Evolutionary conservation across 2,113 vertebrate species (phyloP).

Genomic region (Dasyurus viverrinus): DNA sequence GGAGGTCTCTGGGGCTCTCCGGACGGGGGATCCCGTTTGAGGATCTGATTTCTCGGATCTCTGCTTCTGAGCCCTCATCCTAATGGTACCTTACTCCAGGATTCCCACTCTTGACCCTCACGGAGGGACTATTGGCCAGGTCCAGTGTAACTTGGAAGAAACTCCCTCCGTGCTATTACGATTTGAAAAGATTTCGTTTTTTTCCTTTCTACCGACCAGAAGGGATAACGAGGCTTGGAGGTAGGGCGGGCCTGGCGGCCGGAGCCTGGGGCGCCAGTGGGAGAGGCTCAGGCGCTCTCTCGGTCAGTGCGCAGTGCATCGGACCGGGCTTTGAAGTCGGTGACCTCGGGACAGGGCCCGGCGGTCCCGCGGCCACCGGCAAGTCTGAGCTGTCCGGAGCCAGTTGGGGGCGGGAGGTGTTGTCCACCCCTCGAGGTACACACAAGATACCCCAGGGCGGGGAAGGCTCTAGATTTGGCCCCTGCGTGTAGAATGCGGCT

Average conservation of each 20-base stretch:
- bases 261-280: background rate
- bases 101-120: background rate
- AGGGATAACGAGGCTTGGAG: background rate
- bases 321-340: background rate
- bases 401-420: background rate
- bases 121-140: background rate
- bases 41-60: background rate
- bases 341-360: background rate
- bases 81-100: background rate
- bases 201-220: background rate
- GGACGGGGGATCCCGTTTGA: background rate
- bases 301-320: background rate
- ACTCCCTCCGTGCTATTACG: background rate
- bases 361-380: background rate
- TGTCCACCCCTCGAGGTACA: background rate
- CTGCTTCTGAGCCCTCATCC: background rate
- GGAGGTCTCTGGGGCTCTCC: background rate
- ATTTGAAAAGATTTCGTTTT: constrained; percentile 63
- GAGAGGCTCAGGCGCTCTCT: background rate
- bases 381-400: background rate
- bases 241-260: background rate
- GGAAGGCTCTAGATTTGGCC: background rate
- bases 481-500: background rate
- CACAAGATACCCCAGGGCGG: background rate
- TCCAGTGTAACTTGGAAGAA: constrained; percentile 16